A percentile compares a stretch with the other conserved stretches of the same genome.
These are phyloP conservation scores for Tragelaphus oryx DNA, from an alignment of 2,797 vertebrate species.

Conservation along the genomic window DNA sequence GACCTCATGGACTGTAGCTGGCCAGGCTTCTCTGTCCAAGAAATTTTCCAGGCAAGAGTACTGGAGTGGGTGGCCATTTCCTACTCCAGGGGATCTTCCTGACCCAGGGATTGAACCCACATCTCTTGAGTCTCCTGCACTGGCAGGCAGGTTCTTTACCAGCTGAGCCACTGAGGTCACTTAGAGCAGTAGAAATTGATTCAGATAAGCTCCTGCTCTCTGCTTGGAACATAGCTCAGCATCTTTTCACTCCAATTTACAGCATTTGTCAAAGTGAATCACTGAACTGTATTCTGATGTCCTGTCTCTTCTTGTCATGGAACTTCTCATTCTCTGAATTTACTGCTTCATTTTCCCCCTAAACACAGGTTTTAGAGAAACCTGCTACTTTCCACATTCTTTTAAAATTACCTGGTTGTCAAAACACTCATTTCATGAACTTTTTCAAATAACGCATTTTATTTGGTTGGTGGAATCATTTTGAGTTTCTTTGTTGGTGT, in stretches of 20 bases:
- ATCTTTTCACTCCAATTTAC: not conserved
- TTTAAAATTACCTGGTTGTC: slow-evolving; percentile 38
- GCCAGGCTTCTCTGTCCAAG: not conserved
- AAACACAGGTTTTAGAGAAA: slow-evolving; percentile 16
- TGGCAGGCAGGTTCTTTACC: not conserved
- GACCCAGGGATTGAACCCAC: fast-evolving
- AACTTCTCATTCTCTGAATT: not conserved
- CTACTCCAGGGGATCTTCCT: not conserved
- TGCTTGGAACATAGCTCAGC: not conserved
- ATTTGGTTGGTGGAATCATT: slow-evolving; percentile 42
- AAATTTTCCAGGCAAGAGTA: not conserved
- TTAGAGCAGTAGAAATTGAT: not conserved
- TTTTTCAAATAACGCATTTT: slow-evolving; percentile 10
- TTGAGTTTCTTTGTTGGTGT: slow-evolving; percentile 13
- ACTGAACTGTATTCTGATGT: not conserved
- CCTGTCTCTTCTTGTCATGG: not conserved
- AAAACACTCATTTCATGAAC: slow-evolving; percentile 35
- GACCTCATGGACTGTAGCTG: not conserved
- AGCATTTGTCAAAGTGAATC: not conserved
- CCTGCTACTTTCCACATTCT: slow-evolving; percentile 9
- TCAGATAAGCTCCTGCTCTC: not conserved
- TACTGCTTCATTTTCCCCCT: not conserved
- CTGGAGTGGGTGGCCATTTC: not conserved
- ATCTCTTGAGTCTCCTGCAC: not conserved
- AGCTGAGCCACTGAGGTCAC: not conserved